Base-by-base conservation (phyloP, 2,888 invertebrate genomes). In the Hemithea aestivaria region DNA sequence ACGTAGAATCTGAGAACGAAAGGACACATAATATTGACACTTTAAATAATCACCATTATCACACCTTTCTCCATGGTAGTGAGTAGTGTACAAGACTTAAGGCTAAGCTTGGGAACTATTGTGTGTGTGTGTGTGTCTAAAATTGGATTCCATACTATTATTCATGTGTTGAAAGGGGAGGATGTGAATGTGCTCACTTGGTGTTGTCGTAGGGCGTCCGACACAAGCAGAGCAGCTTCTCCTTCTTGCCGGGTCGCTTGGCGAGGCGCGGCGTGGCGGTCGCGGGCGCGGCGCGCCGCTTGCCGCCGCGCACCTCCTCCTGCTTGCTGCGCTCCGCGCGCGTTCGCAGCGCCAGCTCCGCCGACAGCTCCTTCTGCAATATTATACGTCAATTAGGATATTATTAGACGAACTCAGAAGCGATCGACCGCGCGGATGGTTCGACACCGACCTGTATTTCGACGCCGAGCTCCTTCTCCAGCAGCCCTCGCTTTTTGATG, bases 141-240 rank as follows among this genome's bases (percentile, higher is more conserved):
- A n/a, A n/a, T n/a, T n/a, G n/a, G n/a, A n/a, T n/a, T n/a, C n/a
- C n/a, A n/a, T n/a, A n/a, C n/a, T n/a, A n/a, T n/a, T n/a, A n/a
- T n/a, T n/a, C n/a, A n/a, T n/a, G n/a, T n/a, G n/a, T 16, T 16
- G 3, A 16, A 16, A 16, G 3, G 16, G 16, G 3, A 16, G 3
- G 5, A 27, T 10, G 2, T 6, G 3, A 32, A 16, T 16, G 8
- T 7, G 71, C 90, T 87, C 71, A 96, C 94, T 96, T 96, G 8
- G 96, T 94, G 65, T 96, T 95, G 76, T 99, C 98, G 69, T 98
- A 98, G 2, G 97, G 96, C 26, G 95, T 97, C 66, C 95, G 91
- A 70, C 98, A 98, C 35, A 96, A 85, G 71, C 98, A 98, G 62
- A 96, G 93, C 1, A 97, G 88, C 66, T 95, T 95, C 59, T 95